Conservation (phyloP, 2,888 invertebrate species). For the Pyralis farinalis region DNA sequence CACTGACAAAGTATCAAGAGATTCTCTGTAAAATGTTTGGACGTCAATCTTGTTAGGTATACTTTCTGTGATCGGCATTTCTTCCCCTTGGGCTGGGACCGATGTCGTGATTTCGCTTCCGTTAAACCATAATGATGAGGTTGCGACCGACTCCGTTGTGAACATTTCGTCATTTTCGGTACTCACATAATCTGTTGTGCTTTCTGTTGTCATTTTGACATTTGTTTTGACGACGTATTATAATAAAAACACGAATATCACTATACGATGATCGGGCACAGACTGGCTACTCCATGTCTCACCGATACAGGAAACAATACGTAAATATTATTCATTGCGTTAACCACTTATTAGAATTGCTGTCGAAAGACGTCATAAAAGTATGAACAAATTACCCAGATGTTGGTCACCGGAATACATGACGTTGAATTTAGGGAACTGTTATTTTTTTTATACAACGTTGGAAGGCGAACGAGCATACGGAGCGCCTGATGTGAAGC, state of each 20-base stretch:
- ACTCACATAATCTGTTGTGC: constrained; percentile 24
- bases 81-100: constrained; percentile 15
- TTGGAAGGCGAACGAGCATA: no score
- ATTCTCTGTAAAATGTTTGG: constrained; percentile 15
- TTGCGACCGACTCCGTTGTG: constrained; percentile 14
- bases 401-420: no score
- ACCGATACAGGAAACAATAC: constrained; percentile 54
- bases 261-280: constrained; percentile 25
- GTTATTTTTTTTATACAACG: no score
- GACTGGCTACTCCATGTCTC: constrained; percentile 30
- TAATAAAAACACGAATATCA: constrained; percentile 17
- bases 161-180: constrained; percentile 14
- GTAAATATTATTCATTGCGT: constrained; percentile 48
- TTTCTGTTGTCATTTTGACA: constrained; percentile 39
- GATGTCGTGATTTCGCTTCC: constrained; percentile 20
- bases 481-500: no score
- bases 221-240: constrained; percentile 41
- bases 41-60: constrained; percentile 16
- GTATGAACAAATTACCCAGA: constrained; percentile 36
- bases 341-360: constrained; percentile 51
- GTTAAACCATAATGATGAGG: constrained; percentile 17
- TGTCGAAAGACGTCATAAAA: constrained; percentile 52
- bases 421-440: no score
- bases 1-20: constrained; percentile 22
- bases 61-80: constrained; percentile 16